Evolutionary conservation across 2,113 vertebrate genomes (phyloP).

Genomic region (Amphiprion ocellaris): DNA sequence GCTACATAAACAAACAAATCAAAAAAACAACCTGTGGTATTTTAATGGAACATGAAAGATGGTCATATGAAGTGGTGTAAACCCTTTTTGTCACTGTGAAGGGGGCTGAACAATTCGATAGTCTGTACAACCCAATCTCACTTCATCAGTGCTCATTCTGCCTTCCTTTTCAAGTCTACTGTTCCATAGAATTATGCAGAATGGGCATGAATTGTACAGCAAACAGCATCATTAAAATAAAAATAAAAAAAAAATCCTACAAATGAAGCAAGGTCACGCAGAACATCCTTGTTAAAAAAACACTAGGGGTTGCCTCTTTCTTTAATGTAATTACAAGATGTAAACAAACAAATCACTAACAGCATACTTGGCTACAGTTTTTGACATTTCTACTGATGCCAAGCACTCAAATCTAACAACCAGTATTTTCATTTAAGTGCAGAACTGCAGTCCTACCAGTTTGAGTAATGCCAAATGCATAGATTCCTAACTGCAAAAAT

Average conservation of each 20-base stretch:
- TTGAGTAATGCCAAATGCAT: conserved; percentile 3
- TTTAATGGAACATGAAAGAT: not conserved
- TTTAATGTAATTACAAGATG: not conserved
- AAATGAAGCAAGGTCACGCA: not conserved
- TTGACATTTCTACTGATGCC: not conserved
- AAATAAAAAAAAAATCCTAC: not conserved
- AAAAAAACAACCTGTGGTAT: too few relatives aligned
- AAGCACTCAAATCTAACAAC: not conserved
- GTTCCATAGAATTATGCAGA: not conserved
- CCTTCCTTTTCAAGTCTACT: not conserved
- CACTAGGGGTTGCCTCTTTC: too few relatives aligned
- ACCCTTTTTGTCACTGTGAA: not conserved
- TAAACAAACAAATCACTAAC: not conserved
- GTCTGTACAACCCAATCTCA: not conserved
- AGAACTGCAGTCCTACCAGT: conserved; percentile 24
- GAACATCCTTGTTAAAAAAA: too few relatives aligned
- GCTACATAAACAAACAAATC: not conserved
- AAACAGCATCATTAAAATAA: too few relatives aligned
- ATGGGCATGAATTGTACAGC: too few relatives aligned
- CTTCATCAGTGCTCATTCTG: not conserved
- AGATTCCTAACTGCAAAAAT: conserved; percentile 18
- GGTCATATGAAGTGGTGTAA: not conserved
- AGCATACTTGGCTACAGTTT: not conserved
- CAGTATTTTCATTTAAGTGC: conserved; percentile 5
- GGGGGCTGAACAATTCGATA: not conserved